Evolutionary conservation across 1,140 invertebrate species (phyloP).

Genomic region (Leptopilina clavipes): DNA sequence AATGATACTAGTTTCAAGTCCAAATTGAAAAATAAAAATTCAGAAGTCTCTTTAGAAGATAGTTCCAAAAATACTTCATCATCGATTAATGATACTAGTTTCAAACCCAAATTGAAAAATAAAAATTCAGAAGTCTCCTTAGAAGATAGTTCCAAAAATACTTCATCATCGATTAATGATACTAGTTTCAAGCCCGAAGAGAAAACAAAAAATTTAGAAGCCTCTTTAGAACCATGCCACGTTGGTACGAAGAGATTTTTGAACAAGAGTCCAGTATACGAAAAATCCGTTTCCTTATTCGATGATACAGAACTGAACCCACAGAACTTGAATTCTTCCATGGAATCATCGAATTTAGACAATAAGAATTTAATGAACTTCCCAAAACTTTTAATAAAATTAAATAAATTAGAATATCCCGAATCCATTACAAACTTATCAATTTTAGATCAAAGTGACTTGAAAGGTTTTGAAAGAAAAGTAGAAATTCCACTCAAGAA

Average conservation of each 20-base stretch:
- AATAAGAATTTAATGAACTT: not conserved
- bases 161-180: not conserved
- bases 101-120: not conserved
- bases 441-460: constrained; percentile 2
- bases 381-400: too few species aligned
- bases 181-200: not conserved
- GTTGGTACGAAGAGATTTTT: not conserved
- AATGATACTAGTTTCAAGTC: not conserved
- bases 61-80: not conserved
- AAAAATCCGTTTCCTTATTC: not conserved
- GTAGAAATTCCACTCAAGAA: not conserved
- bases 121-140: not conserved
- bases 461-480: not conserved
- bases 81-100: not conserved
- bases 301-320: not conserved
- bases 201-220: not conserved
- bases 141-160: not conserved
- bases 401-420: too few species aligned
- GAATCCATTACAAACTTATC: not conserved
- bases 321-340: not conserved
- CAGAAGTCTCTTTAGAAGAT: not conserved
- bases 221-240: not conserved
- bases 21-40: not conserved
- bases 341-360: not conserved
- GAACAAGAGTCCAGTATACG: not conserved